These are phyloP conservation scores for Odiellus spinosus DNA, from an alignment of 2,888 invertebrate genomes.

Conservation along the genomic window DNA sequence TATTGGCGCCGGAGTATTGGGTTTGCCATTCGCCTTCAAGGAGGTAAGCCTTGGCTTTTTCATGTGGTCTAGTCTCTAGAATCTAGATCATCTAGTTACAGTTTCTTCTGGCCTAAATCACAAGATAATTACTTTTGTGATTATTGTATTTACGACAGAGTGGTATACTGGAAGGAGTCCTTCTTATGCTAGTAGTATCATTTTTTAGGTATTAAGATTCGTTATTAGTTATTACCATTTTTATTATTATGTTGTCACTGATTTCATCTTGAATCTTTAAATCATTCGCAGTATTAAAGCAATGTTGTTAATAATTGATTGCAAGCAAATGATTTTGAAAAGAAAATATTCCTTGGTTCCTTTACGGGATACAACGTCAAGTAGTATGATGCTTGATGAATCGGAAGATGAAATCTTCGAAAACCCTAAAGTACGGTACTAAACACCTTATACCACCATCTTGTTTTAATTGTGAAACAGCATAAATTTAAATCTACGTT, in stretches of 20 bases:
- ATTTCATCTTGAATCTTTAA: neutral
- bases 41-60: conserved; percentile 25
- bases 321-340: conserved; percentile 29
- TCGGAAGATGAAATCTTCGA: too few species aligned
- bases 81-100: too few species aligned
- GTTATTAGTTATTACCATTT: neutral
- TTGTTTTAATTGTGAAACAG: neutral
- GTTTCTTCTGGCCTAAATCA: too few species aligned
- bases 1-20: conserved; percentile 34
- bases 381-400: too few species aligned
- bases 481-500: too few species aligned
- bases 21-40: conserved; percentile 34
- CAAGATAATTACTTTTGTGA: neutral
- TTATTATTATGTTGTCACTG: neutral
- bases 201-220: neutral
- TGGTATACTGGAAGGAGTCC: conserved; percentile 30
- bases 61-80: conserved; percentile 6
- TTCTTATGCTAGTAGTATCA: conserved; percentile 30
- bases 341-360: neutral
- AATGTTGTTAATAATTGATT: conserved; percentile 33
- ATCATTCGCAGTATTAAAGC: conserved; percentile 27
- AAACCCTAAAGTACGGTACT: too few species aligned
- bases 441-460: too few species aligned
- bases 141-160: conserved; percentile 25
- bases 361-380: neutral